Evolutionary conservation across 2,113 vertebrate species (phyloP).

Genomic region (Calypte anna): DNA sequence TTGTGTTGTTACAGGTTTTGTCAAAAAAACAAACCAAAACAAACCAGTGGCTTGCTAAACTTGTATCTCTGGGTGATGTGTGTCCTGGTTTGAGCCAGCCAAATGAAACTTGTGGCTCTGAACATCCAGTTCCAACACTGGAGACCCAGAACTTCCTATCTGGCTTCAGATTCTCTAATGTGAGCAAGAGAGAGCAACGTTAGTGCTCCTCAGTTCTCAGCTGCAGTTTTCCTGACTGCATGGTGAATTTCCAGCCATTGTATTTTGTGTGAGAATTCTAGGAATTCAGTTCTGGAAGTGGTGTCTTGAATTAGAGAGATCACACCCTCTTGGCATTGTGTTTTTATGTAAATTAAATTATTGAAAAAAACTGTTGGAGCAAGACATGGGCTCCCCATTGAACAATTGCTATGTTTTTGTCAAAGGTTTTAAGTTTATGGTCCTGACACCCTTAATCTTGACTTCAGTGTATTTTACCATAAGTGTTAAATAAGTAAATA

Average conservation of each 20-base stretch:
- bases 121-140: neutral
- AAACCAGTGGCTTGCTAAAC: neutral
- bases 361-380: neutral
- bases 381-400: neutral
- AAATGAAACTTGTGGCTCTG: neutral
- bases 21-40: neutral
- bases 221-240: neutral
- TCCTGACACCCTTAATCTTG: neutral
- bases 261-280: neutral
- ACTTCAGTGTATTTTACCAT: neutral
- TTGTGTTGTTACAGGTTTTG: neutral
- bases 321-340: accelerated
- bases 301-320: neutral
- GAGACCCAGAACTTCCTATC: neutral
- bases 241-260: neutral
- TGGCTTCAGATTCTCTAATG: neutral
- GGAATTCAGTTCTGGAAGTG: conserved; percentile 46
- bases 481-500: neutral
- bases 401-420: neutral
- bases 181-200: neutral
- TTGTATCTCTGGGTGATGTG: accelerated
- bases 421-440: neutral
- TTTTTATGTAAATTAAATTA: neutral
- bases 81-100: too few relatives aligned
- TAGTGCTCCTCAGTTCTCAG: neutral